A percentile compares a stretch with the other conserved stretches of the same genome.
Conservation (phyloP, 2,888 invertebrate species). For the Tiphia femorata region DNA sequence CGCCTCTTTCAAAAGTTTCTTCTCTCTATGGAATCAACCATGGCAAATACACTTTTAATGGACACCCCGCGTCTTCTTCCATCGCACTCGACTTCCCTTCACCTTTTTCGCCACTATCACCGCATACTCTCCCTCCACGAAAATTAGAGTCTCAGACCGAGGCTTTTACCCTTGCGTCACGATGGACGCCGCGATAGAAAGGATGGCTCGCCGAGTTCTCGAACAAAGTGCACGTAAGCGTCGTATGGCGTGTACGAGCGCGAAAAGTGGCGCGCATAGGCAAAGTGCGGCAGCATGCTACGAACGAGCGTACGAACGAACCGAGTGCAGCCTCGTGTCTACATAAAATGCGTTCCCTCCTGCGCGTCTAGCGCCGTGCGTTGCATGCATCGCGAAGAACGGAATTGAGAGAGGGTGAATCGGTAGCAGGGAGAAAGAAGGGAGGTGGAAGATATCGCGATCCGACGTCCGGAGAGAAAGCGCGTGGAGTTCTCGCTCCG, state of each 20-base stretch:
- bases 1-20: too few species aligned
- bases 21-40: too few species aligned
- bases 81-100: too few species aligned
- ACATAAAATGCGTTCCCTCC: background rate
- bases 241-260: background rate
- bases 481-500: too few species aligned
- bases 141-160: background rate
- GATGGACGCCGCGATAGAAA: background rate
- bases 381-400: background rate
- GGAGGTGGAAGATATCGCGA: background rate
- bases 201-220: background rate
- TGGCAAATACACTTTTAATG: too few species aligned
- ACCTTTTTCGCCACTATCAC: too few species aligned
- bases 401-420: background rate
- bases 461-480: background rate
- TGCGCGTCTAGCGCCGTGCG: background rate
- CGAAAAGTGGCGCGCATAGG: background rate
- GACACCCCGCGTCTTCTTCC: too few species aligned
- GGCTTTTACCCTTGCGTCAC: background rate
- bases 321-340: background rate
- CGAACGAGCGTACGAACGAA: too few species aligned
- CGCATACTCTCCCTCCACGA: too few species aligned
- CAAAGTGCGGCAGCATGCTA: background rate
- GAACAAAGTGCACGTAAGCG: too few species aligned
- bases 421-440: background rate